Conservation (phyloP, 2,797 vertebrate species). For the Vipera latastei region DNA sequence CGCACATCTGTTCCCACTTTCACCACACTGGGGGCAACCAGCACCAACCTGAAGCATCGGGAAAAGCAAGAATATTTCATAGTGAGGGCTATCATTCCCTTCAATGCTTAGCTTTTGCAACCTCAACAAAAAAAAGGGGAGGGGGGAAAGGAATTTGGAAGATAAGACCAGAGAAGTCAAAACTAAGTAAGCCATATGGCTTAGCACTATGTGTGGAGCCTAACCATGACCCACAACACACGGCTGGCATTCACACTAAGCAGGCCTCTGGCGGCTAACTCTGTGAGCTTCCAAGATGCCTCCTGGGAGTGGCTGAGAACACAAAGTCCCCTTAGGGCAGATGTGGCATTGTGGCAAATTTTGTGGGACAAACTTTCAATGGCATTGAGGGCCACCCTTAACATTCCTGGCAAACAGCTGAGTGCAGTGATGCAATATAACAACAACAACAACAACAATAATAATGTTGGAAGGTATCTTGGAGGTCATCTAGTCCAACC, state of each 20-base stretch:
- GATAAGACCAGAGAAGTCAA: not conserved
- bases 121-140: not conserved
- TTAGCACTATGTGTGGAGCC: not conserved
- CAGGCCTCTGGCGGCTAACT: not conserved
- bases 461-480: too few species aligned
- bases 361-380: not conserved
- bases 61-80: not conserved
- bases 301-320: not conserved
- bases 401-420: not conserved
- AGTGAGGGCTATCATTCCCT: not conserved
- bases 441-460: too few species aligned
- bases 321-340: not conserved
- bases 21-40: constrained; percentile 19
- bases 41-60: not conserved
- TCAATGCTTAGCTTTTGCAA: not conserved
- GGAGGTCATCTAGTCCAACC: too few species aligned
- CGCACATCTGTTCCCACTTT: constrained; percentile 4
- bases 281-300: not conserved
- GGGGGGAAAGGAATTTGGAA: not conserved
- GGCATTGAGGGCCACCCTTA: not conserved
- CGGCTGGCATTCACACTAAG: not conserved
- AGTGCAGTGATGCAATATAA: not conserved
- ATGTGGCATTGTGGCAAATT: not conserved
- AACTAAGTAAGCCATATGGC: not conserved
- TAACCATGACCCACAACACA: not conserved